phyloP scores from a whole-genome alignment of 2,797 vertebrate species.

The Allobates femoralis region DNA sequence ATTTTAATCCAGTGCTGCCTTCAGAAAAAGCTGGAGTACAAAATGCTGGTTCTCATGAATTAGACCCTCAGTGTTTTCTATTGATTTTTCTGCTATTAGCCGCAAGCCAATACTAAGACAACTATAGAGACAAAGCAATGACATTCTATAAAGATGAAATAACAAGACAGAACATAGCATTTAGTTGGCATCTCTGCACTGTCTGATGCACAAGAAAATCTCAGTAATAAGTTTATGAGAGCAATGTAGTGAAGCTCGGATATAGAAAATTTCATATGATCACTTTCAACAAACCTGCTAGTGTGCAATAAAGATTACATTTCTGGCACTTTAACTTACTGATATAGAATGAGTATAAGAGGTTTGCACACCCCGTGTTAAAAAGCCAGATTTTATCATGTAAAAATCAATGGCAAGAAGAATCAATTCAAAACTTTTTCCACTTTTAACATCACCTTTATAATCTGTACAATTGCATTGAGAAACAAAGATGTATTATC shows the following conservation, averaged over 20 bases:
- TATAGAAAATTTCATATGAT: neutral
- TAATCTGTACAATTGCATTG: too few species aligned
- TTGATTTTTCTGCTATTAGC: neutral
- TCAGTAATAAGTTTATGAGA: neutral
- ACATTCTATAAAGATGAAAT: neutral
- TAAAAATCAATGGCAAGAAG: too few species aligned
- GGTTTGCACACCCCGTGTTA: too few species aligned
- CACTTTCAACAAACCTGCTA: neutral
- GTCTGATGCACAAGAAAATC: slow-evolving; percentile 8
- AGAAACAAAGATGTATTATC: too few species aligned
- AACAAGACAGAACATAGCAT: slow-evolving; percentile 1
- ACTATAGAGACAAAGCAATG: neutral
- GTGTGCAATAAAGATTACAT: neutral
- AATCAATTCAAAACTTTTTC: too few species aligned
- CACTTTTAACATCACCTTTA: too few species aligned
- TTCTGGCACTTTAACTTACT: neutral
- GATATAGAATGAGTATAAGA: neutral
- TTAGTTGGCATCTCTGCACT: neutral
- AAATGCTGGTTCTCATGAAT: too few species aligned
- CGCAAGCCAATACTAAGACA: neutral
- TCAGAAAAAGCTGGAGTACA: too few species aligned
- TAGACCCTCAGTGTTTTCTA: neutral
- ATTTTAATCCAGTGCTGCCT: too few species aligned
- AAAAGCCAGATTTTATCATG: too few species aligned
- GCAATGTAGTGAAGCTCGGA: neutral